Evolutionary conservation across 2,797 vertebrate species (phyloP), one percentile per base, ranked within the genome.

Genomic region (Otus scops): DNA sequence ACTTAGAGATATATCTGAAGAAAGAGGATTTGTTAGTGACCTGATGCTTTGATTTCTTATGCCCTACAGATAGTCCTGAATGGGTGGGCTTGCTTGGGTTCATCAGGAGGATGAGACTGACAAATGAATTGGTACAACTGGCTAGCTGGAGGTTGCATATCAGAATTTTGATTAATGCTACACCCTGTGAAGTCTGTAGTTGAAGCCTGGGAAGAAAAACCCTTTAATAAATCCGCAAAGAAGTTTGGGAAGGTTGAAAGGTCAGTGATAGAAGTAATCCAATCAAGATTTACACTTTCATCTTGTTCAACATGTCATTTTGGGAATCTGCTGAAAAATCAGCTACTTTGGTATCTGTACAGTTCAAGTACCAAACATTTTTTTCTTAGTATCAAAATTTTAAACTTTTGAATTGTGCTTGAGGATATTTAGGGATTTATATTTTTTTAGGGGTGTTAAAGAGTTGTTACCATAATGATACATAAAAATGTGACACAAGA

Each of bases 41-140:
- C 28, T 56, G n/a, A 23, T 53, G 11, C 26, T 80, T 88, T 70
- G 56, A 67, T 83, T 88, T 93, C 34, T 28, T 21, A 0, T 36
- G 41, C 22, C 38, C 27, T 76, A 6, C 11, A n/a, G 34, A 13
- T 5, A 54, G n/a, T 61, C 59, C 38, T 14, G 27, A 79, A 41
- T 0, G 0, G 39, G 24, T 85, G 74, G 30, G 15, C 53, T 92
- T 79, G 54, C 41, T 82, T 60, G 77, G 45, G 41, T 71, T 93
- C 74, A 61, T 48, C 41, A 47, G 61, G 41, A 82, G 61, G 47
- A 38, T 0, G 0, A 86, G 45, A 34, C 50, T 6, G 30, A 64
- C 26, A 57, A 78, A 53, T 0, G 1, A 39, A 13, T n/a, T 4
- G 0, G 21, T 61, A 5, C 0, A 0, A n/a, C 30, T 47, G 54